Evolutionary conservation across 2,888 invertebrate species (phyloP), one percentile per base, ranked within the genome.

Genomic region (Allophyes oxyacanthae): DNA sequence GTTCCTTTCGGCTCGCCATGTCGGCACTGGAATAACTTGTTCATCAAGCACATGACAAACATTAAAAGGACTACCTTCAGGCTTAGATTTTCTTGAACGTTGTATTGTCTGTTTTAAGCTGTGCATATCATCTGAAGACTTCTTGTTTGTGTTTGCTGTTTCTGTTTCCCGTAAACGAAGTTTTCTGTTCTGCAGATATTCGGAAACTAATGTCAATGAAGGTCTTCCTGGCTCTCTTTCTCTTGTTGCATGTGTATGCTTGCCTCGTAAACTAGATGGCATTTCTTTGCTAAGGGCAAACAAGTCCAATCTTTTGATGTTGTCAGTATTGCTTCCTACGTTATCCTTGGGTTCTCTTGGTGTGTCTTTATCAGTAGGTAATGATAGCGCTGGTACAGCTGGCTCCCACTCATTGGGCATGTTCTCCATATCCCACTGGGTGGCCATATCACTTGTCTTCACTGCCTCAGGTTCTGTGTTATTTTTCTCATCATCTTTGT

Each of bases 251-350:
- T 73, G 75, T 7, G 70, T 73, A 9, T 77, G 51, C 3, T 85
- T 84, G 11, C 89, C 89, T 14, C 89, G 79, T 58, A 94, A 79
- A 62, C 89, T 90, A 11, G 86, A 83, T 9, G 91, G 92, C 93
- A 94, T 94, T 77, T 93, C 93, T 52, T 89, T 87, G 68, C 94
- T 94, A 3, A 92, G 62, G 8, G 93, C 92, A 87, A 94, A 94
- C 40, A 94, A 75, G 69, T 94, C 88, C 2, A 81, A 56, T 64
- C 78, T 83, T 73, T 84, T 89, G 60, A 64, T 85, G 65, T 84
- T 86, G 14, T 86, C 87, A 10, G 79, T 66, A 78, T 82, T 86
- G 46, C 75, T 85, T 15, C 80, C 79, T 49, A 57, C 54, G 53
- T 79, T 78, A 55, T 79, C 83, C 42, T 74, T 78, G 14, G 79